phyloP scores from a whole-genome alignment of 1,140 invertebrate species.

The Drosophila nikananu region DNA sequence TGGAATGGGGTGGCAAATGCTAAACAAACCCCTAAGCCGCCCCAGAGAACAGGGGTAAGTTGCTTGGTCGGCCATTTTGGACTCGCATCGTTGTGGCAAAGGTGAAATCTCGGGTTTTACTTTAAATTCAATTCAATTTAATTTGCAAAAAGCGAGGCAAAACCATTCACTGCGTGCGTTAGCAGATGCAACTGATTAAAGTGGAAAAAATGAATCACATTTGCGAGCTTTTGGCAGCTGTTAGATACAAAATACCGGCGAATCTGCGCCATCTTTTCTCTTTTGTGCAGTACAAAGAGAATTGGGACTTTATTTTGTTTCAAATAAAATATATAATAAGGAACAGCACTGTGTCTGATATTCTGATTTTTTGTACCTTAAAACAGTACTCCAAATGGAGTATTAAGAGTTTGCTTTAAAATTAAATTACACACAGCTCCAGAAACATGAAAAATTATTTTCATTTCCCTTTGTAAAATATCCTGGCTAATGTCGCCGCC shows the following conservation, averaged over 20 bases:
- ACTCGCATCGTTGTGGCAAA: slow-evolving; percentile 38
- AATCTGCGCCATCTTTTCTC: background rate
- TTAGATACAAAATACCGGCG: slow-evolving; percentile 5
- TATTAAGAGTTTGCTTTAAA: background rate
- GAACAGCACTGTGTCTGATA: too few species aligned
- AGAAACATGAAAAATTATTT: background rate
- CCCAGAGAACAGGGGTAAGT: slow-evolving; percentile 62
- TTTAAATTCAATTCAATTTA: slow-evolving; percentile 32
- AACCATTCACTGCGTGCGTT: background rate
- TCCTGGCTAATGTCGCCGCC: slow-evolving; percentile 10
- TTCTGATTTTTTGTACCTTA: too few species aligned
- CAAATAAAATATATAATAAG: background rate
- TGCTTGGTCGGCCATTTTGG: slow-evolving; percentile 72
- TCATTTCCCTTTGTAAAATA: background rate
- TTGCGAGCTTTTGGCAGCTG: slow-evolving; percentile 39
- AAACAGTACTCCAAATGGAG: too few species aligned
- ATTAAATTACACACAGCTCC: too few species aligned
- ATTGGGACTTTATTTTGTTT: background rate
- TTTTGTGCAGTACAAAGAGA: background rate
- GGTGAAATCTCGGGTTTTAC: slow-evolving; percentile 30
- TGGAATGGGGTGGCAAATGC: slow-evolving; percentile 29
- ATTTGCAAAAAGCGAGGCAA: slow-evolving; percentile 15
- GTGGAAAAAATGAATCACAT: slow-evolving; percentile 28
- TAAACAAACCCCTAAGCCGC: slow-evolving; percentile 63
- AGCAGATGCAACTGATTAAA: slow-evolving; percentile 42